phyloP scores from a whole-genome alignment of 2,797 vertebrate species.

The Sebastes nivosus region DNA sequence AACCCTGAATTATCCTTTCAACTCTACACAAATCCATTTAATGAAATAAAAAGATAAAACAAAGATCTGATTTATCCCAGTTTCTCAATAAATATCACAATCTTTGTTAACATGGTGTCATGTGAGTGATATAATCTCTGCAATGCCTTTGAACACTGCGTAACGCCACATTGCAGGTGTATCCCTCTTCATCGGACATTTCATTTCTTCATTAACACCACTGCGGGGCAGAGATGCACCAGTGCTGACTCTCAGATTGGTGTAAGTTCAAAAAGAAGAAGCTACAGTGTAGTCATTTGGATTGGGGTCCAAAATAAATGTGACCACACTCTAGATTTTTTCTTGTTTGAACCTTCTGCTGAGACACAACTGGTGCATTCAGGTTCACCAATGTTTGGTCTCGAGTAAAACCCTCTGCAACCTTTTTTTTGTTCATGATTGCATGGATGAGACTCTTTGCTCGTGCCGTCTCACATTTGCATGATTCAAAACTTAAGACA shows the following conservation, averaged over 20 bases:
- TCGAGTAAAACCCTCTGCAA: neutral
- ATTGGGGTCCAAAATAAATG: neutral
- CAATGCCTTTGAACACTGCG: neutral
- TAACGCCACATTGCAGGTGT: neutral
- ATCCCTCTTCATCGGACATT: neutral
- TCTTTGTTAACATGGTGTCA: neutral
- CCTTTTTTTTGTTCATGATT: neutral
- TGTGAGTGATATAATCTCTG: neutral
- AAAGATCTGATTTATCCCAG: neutral
- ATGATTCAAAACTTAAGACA: constrained; percentile 14
- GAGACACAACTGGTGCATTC: constrained; percentile 11
- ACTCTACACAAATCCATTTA: neutral
- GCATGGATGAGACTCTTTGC: neutral
- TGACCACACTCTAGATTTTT: neutral
- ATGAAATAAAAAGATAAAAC: neutral
- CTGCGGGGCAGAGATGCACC: constrained; percentile 4
- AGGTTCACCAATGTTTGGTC: constrained; percentile 11
- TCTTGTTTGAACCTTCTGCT: neutral
- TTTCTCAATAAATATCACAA: constrained; percentile 23
- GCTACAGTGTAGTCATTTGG: neutral
- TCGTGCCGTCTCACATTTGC: constrained; percentile 7
- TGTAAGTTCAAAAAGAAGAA: neutral
- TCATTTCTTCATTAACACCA: neutral
- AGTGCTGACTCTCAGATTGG: neutral
- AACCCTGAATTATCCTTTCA: constrained; percentile 29